Evolutionary conservation across 2,797 vertebrate genomes (phyloP).

Genomic region (Momotus momota): DNA sequence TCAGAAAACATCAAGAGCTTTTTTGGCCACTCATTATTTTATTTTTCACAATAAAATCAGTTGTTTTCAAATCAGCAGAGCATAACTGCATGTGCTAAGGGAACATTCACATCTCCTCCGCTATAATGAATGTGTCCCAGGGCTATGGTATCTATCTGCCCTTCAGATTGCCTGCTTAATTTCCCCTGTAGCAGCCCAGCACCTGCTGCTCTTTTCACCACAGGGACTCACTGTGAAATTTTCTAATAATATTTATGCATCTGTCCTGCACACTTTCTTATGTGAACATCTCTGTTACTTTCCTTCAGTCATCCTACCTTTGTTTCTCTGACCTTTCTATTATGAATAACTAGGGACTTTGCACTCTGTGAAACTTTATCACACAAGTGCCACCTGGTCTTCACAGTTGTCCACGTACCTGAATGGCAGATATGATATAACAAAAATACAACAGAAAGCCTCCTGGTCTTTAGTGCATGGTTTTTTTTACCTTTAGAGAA

Average conservation of each 20-base stretch:
- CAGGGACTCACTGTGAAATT: not conserved
- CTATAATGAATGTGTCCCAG: slow-evolving; percentile 24
- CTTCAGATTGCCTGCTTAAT: slow-evolving; percentile 44
- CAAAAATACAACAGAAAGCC: not conserved
- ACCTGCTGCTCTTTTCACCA: slow-evolving; percentile 53
- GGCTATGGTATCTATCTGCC: slow-evolving; percentile 33
- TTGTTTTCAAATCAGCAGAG: slow-evolving; percentile 42
- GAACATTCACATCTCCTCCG: slow-evolving; percentile 6
- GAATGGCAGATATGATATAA: not conserved
- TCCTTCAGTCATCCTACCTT: not conserved
- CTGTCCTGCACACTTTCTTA: not conserved
- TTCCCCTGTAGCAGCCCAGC: slow-evolving; percentile 24
- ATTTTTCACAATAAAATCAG: slow-evolving; percentile 28
- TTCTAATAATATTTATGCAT: slow-evolving; percentile 46
- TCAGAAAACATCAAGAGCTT: not conserved
- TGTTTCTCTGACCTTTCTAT: slow-evolving; percentile 8
- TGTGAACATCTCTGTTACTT: slow-evolving; percentile 27
- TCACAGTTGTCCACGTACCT: not conserved
- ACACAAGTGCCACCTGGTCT: not conserved
- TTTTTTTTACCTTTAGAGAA: not conserved
- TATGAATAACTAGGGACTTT: not conserved
- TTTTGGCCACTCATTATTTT: not conserved
- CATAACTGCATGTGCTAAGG: not conserved
- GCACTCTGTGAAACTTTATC: not conserved
- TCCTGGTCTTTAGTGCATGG: not conserved